Evolutionary conservation across 2,888 invertebrate genomes (phyloP).

Genomic region (Synergus gifuensis): DNA sequence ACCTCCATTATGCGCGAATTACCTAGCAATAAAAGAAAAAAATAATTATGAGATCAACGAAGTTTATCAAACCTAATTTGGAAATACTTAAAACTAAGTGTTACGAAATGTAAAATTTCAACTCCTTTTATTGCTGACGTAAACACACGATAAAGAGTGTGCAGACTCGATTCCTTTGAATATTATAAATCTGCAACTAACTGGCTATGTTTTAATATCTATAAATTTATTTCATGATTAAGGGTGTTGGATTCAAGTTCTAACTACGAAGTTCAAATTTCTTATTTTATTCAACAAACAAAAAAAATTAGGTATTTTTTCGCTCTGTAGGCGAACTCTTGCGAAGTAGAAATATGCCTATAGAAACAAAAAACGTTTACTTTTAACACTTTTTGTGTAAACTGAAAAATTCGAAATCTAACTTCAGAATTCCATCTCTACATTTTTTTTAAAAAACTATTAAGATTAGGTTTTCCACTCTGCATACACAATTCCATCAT

Average conservation of each 20-base stretch:
- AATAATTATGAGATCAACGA: conserved; percentile 32
- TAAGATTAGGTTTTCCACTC: too few species aligned
- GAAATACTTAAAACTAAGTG: conserved; percentile 11
- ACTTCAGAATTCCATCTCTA: too few species aligned
- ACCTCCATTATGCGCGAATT: conserved; percentile 6
- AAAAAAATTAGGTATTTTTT: too few species aligned
- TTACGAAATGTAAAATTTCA: conserved; percentile 8
- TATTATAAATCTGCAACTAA: not conserved
- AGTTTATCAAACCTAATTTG: conserved; percentile 26
- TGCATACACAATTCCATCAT: too few species aligned
- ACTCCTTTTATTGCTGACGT: conserved; percentile 27
- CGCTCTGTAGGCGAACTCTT: too few species aligned
- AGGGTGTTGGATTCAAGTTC: not conserved
- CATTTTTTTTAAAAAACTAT: too few species aligned
- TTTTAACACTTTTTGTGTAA: too few species aligned
- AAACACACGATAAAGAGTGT: not conserved
- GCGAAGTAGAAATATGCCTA: too few species aligned
- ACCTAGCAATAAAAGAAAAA: conserved; percentile 29
- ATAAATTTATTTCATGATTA: conserved; percentile 25
- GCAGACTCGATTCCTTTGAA: not conserved
- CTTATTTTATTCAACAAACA: too few species aligned
- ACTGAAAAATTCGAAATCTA: too few species aligned
- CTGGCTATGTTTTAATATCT: not conserved
- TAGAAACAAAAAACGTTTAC: too few species aligned
- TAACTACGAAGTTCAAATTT: too few species aligned